A percentile compares a stretch with the other conserved stretches of the same genome.
Conservation (phyloP, 2,113 vertebrate species). For the Sakesphorus luctuosus region DNA sequence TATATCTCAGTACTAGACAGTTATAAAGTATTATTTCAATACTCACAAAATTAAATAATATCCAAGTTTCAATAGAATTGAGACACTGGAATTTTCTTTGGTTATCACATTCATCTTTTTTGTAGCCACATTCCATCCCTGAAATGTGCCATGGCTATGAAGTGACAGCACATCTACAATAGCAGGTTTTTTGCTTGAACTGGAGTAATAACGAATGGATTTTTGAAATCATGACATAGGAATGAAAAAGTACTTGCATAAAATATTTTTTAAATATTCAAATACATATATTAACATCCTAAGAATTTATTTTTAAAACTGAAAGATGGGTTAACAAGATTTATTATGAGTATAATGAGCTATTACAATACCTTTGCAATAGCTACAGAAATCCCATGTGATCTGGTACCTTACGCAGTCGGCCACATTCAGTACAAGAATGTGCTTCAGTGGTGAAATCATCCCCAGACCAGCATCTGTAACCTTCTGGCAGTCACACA, state of each 20-base stretch:
- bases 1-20: background rate
- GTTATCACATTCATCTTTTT: background rate
- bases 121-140: background rate
- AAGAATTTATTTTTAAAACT: background rate
- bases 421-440: constrained; percentile 79
- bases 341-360: background rate
- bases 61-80: background rate
- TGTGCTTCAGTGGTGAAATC: constrained; percentile 73
- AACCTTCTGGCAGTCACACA: constrained; percentile 75
- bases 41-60: background rate
- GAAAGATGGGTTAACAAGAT: background rate
- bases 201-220: background rate
- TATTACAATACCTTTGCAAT: background rate
- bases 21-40: background rate
- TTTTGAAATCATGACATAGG: background rate
- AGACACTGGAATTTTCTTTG: background rate
- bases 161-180: background rate
- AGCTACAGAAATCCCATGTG: background rate
- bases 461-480: constrained; percentile 76
- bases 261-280: background rate
- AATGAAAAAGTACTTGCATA: background rate
- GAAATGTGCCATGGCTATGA: background rate
- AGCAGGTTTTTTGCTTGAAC: background rate
- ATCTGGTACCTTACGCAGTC: constrained; percentile 78
- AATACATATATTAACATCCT: background rate